A percentile compares a stretch with the other conserved stretches of the same genome.
These are phyloP conservation scores for Molossus molossus DNA, from an alignment of 2,797 vertebrate genomes.

Conservation along the genomic window DNA sequence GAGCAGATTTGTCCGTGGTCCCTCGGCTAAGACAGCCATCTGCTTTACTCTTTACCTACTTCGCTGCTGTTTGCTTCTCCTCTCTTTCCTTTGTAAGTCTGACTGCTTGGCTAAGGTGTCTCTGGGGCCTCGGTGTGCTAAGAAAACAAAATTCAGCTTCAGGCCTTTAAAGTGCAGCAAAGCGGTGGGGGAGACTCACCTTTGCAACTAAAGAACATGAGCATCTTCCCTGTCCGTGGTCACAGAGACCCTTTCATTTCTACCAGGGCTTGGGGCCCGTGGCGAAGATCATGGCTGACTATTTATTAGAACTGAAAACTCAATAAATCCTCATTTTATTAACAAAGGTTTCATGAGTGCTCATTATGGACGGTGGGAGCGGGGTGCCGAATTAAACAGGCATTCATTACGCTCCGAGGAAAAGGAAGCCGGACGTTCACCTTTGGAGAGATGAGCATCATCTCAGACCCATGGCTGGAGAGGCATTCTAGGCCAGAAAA, in stretches of 20 bases:
- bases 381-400: constrained; percentile 68
- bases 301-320: constrained; percentile 85
- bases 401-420: constrained; percentile 41
- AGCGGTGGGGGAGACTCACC: not conserved
- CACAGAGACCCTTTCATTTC: constrained; percentile 70
- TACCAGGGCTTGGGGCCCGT: constrained; percentile 66
- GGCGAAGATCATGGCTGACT: constrained; percentile 80
- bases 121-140: not conserved
- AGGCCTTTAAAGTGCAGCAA: not conserved
- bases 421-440: constrained; percentile 72
- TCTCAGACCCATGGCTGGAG: constrained; percentile 73
- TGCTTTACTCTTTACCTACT: not conserved
- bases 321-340: constrained; percentile 86
- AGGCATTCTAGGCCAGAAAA: not conserved
- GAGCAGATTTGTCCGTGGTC: fast-evolving
- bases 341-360: constrained; percentile 74
- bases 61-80: not conserved
- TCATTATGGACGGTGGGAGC: constrained; percentile 62
- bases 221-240: constrained; percentile 75
- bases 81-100: constrained; percentile 24
- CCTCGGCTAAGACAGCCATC: not conserved
- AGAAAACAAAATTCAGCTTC: not conserved
- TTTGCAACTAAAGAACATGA: constrained; percentile 32
- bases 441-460: not conserved
- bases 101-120: not conserved